Evolutionary conservation across 2,113 vertebrate species (phyloP).

Genomic region (Theristicus caerulescens): DNA sequence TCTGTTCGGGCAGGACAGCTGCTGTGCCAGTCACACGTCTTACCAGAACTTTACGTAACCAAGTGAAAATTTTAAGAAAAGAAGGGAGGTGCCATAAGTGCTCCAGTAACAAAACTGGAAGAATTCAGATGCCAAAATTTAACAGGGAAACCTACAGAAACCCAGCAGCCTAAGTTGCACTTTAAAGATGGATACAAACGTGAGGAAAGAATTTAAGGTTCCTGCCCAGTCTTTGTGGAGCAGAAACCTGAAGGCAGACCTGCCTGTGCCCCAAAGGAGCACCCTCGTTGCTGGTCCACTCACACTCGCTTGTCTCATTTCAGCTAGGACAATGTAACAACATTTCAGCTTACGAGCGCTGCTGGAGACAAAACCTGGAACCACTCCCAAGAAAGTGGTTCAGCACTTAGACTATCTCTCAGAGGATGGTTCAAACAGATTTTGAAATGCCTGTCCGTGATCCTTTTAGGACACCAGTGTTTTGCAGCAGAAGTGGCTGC

Average conservation of each 20-base stretch:
- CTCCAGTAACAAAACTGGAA: background rate
- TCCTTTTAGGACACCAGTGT: background rate
- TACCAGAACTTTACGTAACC: background rate
- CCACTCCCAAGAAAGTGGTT: rapidly evolving
- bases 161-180: background rate
- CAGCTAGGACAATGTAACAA: background rate
- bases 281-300: background rate
- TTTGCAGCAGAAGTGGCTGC: background rate
- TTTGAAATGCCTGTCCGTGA: background rate
- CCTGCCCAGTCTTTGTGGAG: background rate
- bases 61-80: background rate
- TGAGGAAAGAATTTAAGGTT: background rate
- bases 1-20: background rate
- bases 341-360: background rate
- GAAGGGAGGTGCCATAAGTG: too few species aligned
- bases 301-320: background rate
- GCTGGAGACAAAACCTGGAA: background rate
- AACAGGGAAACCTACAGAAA: background rate
- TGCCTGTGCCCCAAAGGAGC: background rate
- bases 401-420: background rate
- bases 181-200: background rate
- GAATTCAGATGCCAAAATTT: background rate
- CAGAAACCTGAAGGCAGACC: background rate
- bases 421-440: background rate
- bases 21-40: background rate